Percentiles rank a stretch among this genome's conserved stretches.
These are phyloP conservation scores for Neotoxoptera formosana DNA, from an alignment of 1,140 invertebrate genomes.

Conservation along the genomic window DNA sequence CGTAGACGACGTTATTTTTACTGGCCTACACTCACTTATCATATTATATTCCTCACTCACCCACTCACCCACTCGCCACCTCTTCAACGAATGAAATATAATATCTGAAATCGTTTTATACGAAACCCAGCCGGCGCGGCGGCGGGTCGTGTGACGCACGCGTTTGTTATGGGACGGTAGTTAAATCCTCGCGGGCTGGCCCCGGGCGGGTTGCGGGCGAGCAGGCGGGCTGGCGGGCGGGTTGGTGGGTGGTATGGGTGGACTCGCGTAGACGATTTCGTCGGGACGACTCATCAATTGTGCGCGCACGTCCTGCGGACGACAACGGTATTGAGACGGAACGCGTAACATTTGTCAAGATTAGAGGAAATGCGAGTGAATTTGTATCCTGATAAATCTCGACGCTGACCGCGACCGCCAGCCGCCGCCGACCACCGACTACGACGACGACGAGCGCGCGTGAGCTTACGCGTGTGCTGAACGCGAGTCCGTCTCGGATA, in stretches of 20 bases:
- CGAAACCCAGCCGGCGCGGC: too few species aligned
- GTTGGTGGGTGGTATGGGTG: not conserved
- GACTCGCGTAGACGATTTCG: not conserved
- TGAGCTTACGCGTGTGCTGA: not conserved
- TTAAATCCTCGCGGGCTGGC: not conserved
- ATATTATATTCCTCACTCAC: not conserved
- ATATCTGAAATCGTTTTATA: not conserved
- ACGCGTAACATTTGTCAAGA: constrained; percentile 27
- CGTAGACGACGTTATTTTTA: not conserved
- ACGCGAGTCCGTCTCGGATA: not conserved
- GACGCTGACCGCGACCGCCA: not conserved
- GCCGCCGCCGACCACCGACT: not conserved
- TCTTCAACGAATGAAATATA: not conserved
- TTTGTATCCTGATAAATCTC: constrained; percentile 26
- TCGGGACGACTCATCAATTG: not conserved
- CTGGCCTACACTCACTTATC: not conserved
- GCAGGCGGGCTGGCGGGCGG: too few species aligned
- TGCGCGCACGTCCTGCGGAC: not conserved
- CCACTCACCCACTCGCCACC: not conserved
- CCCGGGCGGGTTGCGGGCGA: too few species aligned
- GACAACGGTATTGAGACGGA: constrained; percentile 10
- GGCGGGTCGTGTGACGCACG: not conserved
- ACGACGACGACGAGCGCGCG: not conserved
- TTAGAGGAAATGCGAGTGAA: constrained; percentile 15
- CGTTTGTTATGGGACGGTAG: not conserved